These are phyloP conservation scores for Chanos chanos DNA, from an alignment of 2,797 vertebrate genomes.

Conservation along the genomic window DNA sequence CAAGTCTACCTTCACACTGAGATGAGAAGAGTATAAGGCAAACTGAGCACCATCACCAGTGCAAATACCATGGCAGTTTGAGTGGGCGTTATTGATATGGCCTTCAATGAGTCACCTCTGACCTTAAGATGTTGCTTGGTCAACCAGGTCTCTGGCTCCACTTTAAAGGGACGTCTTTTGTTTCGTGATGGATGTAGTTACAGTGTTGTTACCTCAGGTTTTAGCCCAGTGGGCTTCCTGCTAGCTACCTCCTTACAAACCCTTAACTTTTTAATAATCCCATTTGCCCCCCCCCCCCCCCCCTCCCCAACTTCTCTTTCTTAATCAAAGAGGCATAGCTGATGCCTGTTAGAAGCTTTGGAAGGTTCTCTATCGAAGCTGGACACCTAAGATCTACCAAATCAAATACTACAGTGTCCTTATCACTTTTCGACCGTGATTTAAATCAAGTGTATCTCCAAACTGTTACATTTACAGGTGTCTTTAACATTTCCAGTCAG, in stretches of 20 bases:
- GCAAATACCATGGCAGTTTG: not conserved
- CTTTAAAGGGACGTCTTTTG: slow-evolving; percentile 29
- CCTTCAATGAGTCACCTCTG: slow-evolving; percentile 42
- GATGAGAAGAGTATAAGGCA: slow-evolving; percentile 11
- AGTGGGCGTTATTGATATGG: slow-evolving; percentile 1
- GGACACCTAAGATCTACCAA: slow-evolving; percentile 3
- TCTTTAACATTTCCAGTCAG: too few relatives aligned
- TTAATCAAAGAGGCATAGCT: slow-evolving; percentile 29
- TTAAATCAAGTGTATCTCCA: not conserved
- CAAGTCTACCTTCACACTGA: slow-evolving; percentile 4
- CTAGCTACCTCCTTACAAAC: slow-evolving; percentile 70
- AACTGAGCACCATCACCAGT: slow-evolving; percentile 17
- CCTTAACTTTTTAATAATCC: slow-evolving; percentile 56
- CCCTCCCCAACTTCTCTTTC: too few relatives aligned
- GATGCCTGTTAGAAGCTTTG: slow-evolving; percentile 20
- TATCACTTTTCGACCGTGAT: not conserved
- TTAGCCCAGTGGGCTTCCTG: slow-evolving; percentile 47
- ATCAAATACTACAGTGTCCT: not conserved
- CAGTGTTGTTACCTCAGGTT: slow-evolving; percentile 64
- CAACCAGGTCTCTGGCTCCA: slow-evolving; percentile 6
- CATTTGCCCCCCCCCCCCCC: too few relatives aligned
- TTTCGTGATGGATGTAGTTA: slow-evolving; percentile 36
- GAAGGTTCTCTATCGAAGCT: slow-evolving; percentile 3
- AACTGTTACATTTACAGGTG: too few relatives aligned
- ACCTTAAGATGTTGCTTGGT: slow-evolving; percentile 16